Evolutionary conservation across 2,888 invertebrate species (phyloP), one percentile per base, ranked within the genome.

Genomic region (Lycaena phlaeas): DNA sequence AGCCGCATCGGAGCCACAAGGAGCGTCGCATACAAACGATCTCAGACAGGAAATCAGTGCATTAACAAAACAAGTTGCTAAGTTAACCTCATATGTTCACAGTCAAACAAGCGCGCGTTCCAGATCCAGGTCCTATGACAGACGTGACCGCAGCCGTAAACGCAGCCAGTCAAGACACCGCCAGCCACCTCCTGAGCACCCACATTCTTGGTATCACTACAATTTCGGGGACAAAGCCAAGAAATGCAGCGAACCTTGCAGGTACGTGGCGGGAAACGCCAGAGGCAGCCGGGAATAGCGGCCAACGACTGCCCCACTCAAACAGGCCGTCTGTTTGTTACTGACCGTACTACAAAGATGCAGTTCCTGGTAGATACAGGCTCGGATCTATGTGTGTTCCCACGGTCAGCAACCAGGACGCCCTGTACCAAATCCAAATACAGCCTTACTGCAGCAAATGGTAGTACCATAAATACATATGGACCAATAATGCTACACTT

Each of bases 271-370:
- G 50, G 47, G 18, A 50, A 52, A 54, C 41, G n/a, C 11, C 9
- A 22, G 17, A 4, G 53, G 49, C 53, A 50, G 53, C 54, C 59
- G 41, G 39, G 54, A 48, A 51, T 43, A 45, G 52, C 56, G 61
- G 51, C 53, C 4, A 44, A 29, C 49, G 51, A 51, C 50, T 44
- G 48, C 38, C 41, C 29, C 30, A 41, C 43, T 40, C 9, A 29
- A n/a, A 28, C 51, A n/a, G 41, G 55, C 48, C 53, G 55, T 41
- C 37, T 14, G n/a, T 29, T 29, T 15, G 29, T 29, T 15, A 29
- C 29, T n/a, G 15, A 29, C n/a, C 14, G 14, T 7, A 14, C n/a
- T 14, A 14, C 29, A 10, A 29, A 29, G 14, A 29, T 14, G 14
- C 14, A 29, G 14, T 29, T 29, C 14, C 29, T 29, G n/a, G 29